Evolutionary conservation across 2,113 vertebrate species (phyloP).

Genomic region (Peucedramus taeniatus): DNA sequence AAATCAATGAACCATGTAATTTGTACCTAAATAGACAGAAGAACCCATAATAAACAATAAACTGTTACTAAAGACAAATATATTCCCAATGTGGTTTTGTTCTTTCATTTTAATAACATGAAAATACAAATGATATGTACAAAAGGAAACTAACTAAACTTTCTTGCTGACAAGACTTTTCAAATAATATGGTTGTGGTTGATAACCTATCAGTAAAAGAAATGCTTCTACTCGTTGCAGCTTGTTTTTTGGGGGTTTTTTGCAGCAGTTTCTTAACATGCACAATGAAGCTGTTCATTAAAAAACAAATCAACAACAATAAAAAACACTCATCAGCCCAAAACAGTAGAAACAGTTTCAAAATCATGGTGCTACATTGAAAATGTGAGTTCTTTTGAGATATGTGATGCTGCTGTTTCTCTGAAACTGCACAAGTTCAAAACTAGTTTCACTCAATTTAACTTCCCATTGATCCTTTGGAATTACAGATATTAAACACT

Average conservation of each 20-base stretch:
- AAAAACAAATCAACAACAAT: constrained; percentile 27
- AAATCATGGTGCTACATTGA: constrained; percentile 38
- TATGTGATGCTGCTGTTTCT: constrained; percentile 55
- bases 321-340: not conserved
- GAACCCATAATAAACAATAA: not conserved
- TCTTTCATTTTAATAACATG: not conserved
- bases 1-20: not conserved
- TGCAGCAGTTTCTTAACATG: constrained; percentile 39
- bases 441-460: constrained; percentile 76
- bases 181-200: not conserved
- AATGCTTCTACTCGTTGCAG: constrained; percentile 1
- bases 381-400: constrained; percentile 58
- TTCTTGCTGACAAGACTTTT: not conserved
- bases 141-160: not conserved
- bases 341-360: constrained; percentile 49
- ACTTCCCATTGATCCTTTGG: constrained; percentile 71
- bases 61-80: not conserved
- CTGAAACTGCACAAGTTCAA: constrained; percentile 57
- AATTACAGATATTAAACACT: constrained; percentile 77
- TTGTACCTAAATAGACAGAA: not conserved
- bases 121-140: not conserved
- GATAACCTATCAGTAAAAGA: constrained; percentile 44
- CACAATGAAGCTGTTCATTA: constrained; percentile 24
- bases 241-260: not conserved
- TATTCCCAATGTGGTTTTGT: not conserved